These are phyloP conservation scores for Vulpes ferrilata DNA, from an alignment of 2,113 vertebrate genomes.

Conservation along the genomic window DNA sequence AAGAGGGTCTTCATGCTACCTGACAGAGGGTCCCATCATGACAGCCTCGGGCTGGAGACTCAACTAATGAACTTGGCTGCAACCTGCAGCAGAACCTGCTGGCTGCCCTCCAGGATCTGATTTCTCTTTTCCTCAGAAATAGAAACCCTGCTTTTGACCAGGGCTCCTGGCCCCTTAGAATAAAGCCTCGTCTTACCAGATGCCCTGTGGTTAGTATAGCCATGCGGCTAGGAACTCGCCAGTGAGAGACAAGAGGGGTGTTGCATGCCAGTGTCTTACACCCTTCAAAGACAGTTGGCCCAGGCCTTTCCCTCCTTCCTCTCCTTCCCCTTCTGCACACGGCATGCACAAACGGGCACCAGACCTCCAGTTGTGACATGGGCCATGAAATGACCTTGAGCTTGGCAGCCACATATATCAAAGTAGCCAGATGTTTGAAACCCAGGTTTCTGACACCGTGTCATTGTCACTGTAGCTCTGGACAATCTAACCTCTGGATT, in stretches of 20 bases:
- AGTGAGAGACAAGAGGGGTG: neutral
- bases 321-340: neutral
- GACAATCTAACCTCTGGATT: neutral
- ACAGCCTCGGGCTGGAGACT: neutral
- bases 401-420: neutral
- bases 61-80: fast-evolving
- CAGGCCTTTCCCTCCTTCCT: neutral
- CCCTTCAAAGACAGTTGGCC: neutral
- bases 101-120: neutral
- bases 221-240: neutral
- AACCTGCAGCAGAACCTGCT: neutral
- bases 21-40: neutral
- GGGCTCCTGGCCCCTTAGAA: neutral
- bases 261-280: neutral
- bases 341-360: neutral
- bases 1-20: neutral
- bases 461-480: fast-evolving
- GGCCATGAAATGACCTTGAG: neutral
- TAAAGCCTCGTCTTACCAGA: neutral
- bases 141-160: neutral
- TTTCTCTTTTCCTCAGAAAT: neutral
- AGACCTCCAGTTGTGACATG: neutral
- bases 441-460: neutral
- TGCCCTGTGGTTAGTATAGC: neutral
- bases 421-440: neutral